Evolutionary conservation across 2,113 vertebrate genomes (phyloP).

Genomic region (Rynchops niger): DNA sequence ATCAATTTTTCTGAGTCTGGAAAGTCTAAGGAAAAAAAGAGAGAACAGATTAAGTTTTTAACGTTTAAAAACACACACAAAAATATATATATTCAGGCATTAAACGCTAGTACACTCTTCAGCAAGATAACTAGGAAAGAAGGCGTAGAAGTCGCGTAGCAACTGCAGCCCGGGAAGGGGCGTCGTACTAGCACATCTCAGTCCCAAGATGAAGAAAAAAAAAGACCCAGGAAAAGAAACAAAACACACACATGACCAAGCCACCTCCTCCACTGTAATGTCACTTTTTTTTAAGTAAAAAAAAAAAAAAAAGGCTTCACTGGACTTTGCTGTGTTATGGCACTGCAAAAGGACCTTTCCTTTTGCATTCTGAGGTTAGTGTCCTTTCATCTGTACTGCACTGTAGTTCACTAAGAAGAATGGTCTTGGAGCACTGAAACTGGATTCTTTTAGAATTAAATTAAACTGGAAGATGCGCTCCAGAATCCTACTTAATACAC

Average conservation of each 20-base stretch:
- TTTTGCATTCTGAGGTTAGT: neutral
- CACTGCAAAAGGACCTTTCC: neutral
- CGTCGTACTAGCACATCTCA: neutral
- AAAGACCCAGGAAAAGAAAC: neutral
- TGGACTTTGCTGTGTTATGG: neutral
- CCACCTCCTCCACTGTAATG: neutral
- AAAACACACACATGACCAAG: neutral
- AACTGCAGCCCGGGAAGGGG: neutral
- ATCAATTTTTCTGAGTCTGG: conserved; percentile 85
- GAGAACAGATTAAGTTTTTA: neutral
- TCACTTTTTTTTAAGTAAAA: neutral
- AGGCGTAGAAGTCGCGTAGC: neutral
- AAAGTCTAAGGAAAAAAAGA: conserved; percentile 76
- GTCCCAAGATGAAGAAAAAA: neutral
- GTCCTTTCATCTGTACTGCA: neutral
- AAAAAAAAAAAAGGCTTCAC: neutral
- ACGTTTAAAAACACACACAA: neutral
- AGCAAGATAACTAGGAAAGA: neutral
- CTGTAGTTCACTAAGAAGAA: neutral
- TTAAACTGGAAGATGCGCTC: neutral
- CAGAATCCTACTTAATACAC: neutral
- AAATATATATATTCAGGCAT: neutral
- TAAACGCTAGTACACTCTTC: neutral
- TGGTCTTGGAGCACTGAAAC: neutral
- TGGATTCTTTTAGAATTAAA: neutral